A percentile compares a stretch with the other conserved stretches of the same genome.
Conservation (phyloP, 2,888 invertebrate genomes). For the Ptychoptera contaminata region DNA sequence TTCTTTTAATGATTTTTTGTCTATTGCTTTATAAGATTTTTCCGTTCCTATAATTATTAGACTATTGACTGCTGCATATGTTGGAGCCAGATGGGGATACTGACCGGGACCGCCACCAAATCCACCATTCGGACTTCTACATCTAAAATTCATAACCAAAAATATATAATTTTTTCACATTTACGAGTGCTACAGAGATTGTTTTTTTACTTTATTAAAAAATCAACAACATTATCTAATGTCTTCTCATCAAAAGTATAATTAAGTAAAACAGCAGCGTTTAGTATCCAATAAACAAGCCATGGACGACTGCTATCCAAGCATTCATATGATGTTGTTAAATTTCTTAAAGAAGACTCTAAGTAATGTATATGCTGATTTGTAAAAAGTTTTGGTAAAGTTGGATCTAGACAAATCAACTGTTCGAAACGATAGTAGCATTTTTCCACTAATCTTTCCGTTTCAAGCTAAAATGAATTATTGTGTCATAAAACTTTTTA, state of each 20-base stretch:
- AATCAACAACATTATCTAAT: constrained; percentile 38
- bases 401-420: constrained; percentile 35
- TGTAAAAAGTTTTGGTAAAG: constrained; percentile 43
- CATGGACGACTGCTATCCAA: constrained; percentile 93
- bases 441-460: constrained; percentile 39
- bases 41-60: constrained; percentile 78
- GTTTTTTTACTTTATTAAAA: constrained; percentile 37
- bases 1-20: constrained; percentile 53
- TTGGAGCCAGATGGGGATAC: constrained; percentile 84
- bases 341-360: constrained; percentile 45
- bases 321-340: constrained; percentile 59
- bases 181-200: not conserved
- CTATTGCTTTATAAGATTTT: constrained; percentile 73
- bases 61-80: constrained; percentile 92
- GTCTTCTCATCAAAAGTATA: constrained; percentile 40
- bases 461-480: constrained; percentile 32
- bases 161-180: constrained; percentile 2
- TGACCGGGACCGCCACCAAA: constrained; percentile 93
- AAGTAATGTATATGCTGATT: constrained; percentile 49
- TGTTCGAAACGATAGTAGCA: constrained; percentile 35
- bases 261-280: constrained; percentile 67
- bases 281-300: constrained; percentile 94
- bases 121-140: constrained; percentile 46
- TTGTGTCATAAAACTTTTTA: constrained; percentile 1
- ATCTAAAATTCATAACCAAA: constrained; percentile 15